These are phyloP conservation scores for Pipa parva DNA, from an alignment of 2,113 vertebrate genomes.

Conservation along the genomic window DNA sequence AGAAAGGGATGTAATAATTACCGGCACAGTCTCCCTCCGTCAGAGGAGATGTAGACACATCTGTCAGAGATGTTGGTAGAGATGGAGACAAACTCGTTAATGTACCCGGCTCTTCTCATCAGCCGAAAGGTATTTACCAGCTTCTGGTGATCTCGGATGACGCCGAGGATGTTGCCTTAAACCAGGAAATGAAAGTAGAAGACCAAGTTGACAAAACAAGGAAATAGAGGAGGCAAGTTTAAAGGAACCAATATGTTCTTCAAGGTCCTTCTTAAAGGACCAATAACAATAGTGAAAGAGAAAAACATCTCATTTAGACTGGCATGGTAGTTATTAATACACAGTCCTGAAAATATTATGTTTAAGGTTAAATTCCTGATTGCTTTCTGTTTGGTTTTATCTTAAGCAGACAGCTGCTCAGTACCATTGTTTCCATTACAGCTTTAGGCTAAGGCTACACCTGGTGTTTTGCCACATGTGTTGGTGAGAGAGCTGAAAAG, in stretches of 20 bases:
- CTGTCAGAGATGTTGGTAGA: slow-evolving; percentile 93
- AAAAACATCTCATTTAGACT: too few relatives aligned
- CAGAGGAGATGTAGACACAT: slow-evolving; percentile 95
- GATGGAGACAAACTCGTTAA: slow-evolving; percentile 97
- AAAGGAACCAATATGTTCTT: neutral
- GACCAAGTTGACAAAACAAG: neutral
- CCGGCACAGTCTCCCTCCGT: slow-evolving; percentile 95
- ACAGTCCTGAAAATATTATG: too few relatives aligned
- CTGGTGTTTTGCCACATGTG: too few relatives aligned
- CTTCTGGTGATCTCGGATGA: slow-evolving; percentile 88
- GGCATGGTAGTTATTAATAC: too few relatives aligned
- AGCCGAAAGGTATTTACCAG: slow-evolving; percentile 88
- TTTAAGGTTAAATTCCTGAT: too few relatives aligned
- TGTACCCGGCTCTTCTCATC: slow-evolving; percentile 91
- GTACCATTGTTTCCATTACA: too few relatives aligned
- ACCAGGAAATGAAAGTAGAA: slow-evolving; percentile 11
- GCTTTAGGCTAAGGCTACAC: too few relatives aligned
- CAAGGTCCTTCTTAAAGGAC: too few relatives aligned
- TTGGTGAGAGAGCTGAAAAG: too few relatives aligned
- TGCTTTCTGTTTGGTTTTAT: too few relatives aligned
- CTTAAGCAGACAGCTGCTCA: too few relatives aligned
- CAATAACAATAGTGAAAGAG: too few relatives aligned
- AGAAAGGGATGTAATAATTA: slow-evolving; percentile 45
- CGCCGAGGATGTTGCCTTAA: slow-evolving; percentile 92
- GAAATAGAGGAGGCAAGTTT: neutral